Evolutionary conservation across 2,888 invertebrate species (phyloP).

Genomic region (Lydus trimaculatus): DNA sequence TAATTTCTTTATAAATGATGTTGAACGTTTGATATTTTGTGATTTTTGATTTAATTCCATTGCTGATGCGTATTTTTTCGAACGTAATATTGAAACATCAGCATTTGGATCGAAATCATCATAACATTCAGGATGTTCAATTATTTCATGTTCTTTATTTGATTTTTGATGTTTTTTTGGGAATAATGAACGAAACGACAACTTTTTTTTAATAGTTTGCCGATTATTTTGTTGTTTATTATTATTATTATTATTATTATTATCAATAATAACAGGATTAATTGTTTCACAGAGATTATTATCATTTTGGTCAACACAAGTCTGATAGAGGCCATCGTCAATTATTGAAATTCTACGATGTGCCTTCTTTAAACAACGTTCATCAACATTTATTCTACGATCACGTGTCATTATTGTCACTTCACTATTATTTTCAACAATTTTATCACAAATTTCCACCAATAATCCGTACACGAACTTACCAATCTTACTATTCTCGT

Average conservation of each 20-base stretch:
- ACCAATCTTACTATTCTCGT: slow-evolving; percentile 27
- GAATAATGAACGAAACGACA: slow-evolving; percentile 49
- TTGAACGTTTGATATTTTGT: slow-evolving; percentile 42
- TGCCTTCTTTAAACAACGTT: slow-evolving; percentile 32
- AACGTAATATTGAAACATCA: slow-evolving; percentile 39
- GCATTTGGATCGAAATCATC: slow-evolving; percentile 42
- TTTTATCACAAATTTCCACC: slow-evolving; percentile 40
- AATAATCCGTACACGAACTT: slow-evolving; percentile 36
- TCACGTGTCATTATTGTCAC: slow-evolving; percentile 39
- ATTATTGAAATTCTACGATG: slow-evolving; percentile 41
- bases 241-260: not conserved
- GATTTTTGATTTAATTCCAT: slow-evolving; percentile 45
- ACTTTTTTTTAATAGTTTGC: slow-evolving; percentile 45
- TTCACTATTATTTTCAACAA: slow-evolving; percentile 35
- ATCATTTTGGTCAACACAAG: slow-evolving; percentile 43
- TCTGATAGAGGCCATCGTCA: slow-evolving; percentile 37
- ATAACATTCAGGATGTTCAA: slow-evolving; percentile 46
- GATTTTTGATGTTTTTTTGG: slow-evolving; percentile 41
- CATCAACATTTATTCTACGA: slow-evolving; percentile 34
- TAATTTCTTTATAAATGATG: slow-evolving; percentile 54
- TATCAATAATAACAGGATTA: slow-evolving; percentile 22
- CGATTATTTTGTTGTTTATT: slow-evolving; percentile 19
- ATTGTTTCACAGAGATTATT: slow-evolving; percentile 33
- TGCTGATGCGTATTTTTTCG: slow-evolving; percentile 47
- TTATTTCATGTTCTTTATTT: slow-evolving; percentile 42